Evolutionary conservation across 2,888 invertebrate species (phyloP).

Genomic region (Agrochola macilenta): DNA sequence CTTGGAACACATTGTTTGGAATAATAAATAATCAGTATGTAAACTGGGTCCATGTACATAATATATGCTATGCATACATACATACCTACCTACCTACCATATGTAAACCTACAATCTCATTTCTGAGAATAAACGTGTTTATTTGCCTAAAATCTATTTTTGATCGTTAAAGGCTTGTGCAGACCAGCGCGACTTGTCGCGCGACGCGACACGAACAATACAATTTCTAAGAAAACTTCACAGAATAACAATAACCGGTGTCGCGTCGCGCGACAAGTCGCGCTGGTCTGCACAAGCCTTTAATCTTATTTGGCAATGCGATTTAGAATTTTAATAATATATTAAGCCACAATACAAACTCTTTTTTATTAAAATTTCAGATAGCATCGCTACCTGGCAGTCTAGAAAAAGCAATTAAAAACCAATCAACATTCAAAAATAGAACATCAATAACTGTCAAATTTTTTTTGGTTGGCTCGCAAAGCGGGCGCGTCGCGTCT

Average conservation of each 20-base stretch:
- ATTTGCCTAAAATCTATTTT: conserved; percentile 2
- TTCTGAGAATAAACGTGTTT: conserved; percentile 1
- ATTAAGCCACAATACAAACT: conserved; percentile 9
- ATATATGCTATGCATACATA: not conserved
- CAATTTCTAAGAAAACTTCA: too few relatives aligned
- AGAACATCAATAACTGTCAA: conserved; percentile 73
- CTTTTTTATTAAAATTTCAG: not conserved
- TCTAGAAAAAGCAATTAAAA: conserved; percentile 47
- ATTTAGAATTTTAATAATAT: not conserved
- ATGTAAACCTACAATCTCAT: conserved; percentile 1
- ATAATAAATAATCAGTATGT: conserved; percentile 19
- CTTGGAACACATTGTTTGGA: conserved; percentile 21
- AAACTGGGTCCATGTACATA: not conserved
- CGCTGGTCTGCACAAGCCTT: too few relatives aligned
- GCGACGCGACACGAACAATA: too few relatives aligned
- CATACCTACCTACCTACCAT: too few relatives aligned
- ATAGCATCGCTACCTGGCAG: conserved; percentile 28
- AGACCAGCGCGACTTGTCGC: too few relatives aligned
- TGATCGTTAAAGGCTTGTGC: not conserved
- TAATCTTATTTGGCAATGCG: not conserved
- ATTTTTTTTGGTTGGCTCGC: conserved; percentile 70
- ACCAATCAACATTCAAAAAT: conserved; percentile 67
- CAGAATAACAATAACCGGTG: too few relatives aligned
- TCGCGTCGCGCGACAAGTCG: too few relatives aligned
- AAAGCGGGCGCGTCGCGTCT: conserved; percentile 59